Conservation (phyloP, 1,140 invertebrate genomes). For the Rhopalosiphum padi region DNA sequence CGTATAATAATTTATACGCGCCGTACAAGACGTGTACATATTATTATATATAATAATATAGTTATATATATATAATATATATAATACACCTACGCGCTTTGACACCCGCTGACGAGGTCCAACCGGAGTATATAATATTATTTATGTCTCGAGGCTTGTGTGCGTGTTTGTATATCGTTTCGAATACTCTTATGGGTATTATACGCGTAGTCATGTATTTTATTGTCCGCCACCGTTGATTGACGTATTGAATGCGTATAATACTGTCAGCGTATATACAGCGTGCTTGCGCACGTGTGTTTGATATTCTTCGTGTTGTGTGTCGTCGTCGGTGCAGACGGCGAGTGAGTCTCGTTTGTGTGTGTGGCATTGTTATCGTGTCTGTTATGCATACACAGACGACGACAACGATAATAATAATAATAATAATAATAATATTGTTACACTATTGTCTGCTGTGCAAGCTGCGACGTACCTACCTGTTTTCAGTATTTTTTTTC, state of each 20-base stretch:
- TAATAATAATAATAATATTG: constrained; percentile 25
- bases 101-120: background rate
- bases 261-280: constrained; percentile 13
- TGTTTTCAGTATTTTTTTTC: background rate
- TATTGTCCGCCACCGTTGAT: constrained; percentile 42
- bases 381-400: background rate
- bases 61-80: background rate
- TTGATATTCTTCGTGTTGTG: background rate
- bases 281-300: background rate
- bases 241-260: constrained; percentile 47
- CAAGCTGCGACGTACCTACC: background rate
- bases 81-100: background rate
- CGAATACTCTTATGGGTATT: background rate
- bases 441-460: constrained; percentile 28
- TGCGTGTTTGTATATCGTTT: background rate
- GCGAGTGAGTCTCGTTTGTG: background rate
- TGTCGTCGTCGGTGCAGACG: background rate
- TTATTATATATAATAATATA: background rate
- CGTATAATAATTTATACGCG: background rate
- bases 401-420: background rate
- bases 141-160: background rate
- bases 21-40: background rate
- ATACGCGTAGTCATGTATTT: background rate
- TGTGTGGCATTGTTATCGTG: background rate
- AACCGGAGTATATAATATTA: background rate